These are phyloP conservation scores for Papilio helenus DNA, from an alignment of 1,140 invertebrate genomes.

Conservation along the genomic window DNA sequence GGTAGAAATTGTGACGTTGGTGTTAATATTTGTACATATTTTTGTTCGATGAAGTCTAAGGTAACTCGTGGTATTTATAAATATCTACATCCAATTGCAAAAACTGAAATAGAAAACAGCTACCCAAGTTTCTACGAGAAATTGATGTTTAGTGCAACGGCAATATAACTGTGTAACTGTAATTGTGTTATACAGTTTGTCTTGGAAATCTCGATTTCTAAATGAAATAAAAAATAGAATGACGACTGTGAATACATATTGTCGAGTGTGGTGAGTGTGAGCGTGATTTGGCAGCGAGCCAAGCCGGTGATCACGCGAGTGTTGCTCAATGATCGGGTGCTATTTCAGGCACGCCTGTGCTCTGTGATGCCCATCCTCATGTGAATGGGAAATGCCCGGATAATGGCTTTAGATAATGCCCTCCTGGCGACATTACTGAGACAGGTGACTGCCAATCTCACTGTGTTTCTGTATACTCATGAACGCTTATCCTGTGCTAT, in stretches of 20 bases:
- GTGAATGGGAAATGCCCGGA: slow-evolving; percentile 19
- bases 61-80: no score
- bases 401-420: not conserved
- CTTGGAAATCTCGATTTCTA: not conserved
- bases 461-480: not conserved
- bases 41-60: not conserved
- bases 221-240: not conserved
- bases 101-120: not conserved
- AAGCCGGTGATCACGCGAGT: slow-evolving; percentile 16
- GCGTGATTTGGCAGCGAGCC: slow-evolving; percentile 6
- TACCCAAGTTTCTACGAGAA: not conserved
- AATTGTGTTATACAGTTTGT: not conserved
- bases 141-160: not conserved
- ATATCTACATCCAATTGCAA: not conserved
- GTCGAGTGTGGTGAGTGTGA: not conserved
- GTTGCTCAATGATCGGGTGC: slow-evolving; percentile 16
- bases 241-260: not conserved
- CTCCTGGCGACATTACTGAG: not conserved
- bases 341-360: slow-evolving; percentile 21
- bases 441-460: not conserved
- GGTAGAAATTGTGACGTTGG: slow-evolving; percentile 4
- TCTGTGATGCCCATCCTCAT: not conserved
- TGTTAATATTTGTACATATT: not conserved
- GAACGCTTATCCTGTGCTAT: not conserved
- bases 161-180: not conserved